These are phyloP conservation scores for Meiosimyza platycephala DNA, from an alignment of 2,888 invertebrate species.

Conservation along the genomic window DNA sequence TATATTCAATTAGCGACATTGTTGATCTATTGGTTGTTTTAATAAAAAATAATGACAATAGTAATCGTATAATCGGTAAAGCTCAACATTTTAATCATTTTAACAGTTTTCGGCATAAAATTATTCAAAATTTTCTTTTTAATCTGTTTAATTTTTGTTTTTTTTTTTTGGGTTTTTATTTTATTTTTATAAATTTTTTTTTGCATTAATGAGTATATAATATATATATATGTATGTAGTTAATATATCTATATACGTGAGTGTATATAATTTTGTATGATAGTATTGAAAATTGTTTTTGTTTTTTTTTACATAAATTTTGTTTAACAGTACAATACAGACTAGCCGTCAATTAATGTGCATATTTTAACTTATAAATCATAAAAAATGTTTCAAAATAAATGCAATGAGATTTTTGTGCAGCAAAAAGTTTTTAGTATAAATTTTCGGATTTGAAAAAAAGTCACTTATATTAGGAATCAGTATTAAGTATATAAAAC, in stretches of 20 bases:
- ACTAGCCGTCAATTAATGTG: constrained; percentile 28
- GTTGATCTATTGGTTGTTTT: neutral
- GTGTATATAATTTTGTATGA: constrained; percentile 27
- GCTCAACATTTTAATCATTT: constrained; percentile 31
- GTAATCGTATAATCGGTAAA: constrained; percentile 25
- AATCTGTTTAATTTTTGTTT: constrained; percentile 24
- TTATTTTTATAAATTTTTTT: constrained; percentile 25
- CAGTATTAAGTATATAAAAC: constrained; percentile 28
- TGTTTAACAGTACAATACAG: constrained; percentile 11
- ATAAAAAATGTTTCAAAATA: constrained; percentile 44
- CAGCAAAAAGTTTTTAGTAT: constrained; percentile 59
- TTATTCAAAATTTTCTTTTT: constrained; percentile 20
- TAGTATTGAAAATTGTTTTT: constrained; percentile 29
- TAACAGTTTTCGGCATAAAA: constrained; percentile 19
- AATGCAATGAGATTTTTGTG: constrained; percentile 63
- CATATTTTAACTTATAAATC: constrained; percentile 9
- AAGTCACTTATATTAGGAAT: constrained; percentile 31
- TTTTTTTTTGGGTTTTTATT: constrained; percentile 17
- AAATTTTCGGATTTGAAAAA: constrained; percentile 28
- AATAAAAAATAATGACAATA: constrained; percentile 27
- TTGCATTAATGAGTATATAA: constrained; percentile 34
- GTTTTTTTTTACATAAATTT: constrained; percentile 18
- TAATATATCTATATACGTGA: constrained; percentile 29
- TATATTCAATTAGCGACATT: neutral
- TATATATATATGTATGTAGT: constrained; percentile 31